Evolutionary conservation across 2,797 vertebrate species (phyloP).

Genomic region (Lutjanus argentimaculatus): DNA sequence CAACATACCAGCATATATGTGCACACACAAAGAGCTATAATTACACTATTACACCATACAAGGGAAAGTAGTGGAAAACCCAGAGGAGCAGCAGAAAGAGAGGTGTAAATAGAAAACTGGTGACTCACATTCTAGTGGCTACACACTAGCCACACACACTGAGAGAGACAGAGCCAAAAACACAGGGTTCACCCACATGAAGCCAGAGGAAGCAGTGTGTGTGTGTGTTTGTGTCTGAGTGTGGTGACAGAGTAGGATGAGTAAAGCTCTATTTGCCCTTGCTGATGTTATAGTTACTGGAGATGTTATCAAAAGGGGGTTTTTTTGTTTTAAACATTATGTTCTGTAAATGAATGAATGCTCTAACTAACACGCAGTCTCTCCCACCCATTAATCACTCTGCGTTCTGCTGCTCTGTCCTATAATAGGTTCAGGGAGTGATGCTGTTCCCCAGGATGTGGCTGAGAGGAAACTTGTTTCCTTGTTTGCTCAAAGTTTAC

Average conservation of each 20-base stretch:
- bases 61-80: slow-evolving; percentile 82
- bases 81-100: slow-evolving; percentile 70
- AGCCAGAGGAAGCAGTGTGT: slow-evolving; percentile 68
- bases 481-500: slow-evolving; percentile 51
- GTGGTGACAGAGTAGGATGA: slow-evolving; percentile 71
- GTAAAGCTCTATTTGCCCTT: slow-evolving; percentile 59
- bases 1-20: slow-evolving; percentile 66
- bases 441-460: slow-evolving; percentile 71
- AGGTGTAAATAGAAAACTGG: slow-evolving; percentile 84
- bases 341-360: slow-evolving; percentile 58
- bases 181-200: slow-evolving; percentile 79
- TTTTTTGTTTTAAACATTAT: slow-evolving; percentile 35
- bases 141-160: slow-evolving; percentile 68
- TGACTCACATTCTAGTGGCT: slow-evolving; percentile 83
- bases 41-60: slow-evolving; percentile 77
- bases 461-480: slow-evolving; percentile 58
- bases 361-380: slow-evolving; percentile 34
- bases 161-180: slow-evolving; percentile 71
- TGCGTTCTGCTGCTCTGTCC: slow-evolving; percentile 31
- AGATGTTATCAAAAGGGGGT: slow-evolving; percentile 61
- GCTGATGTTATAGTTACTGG: slow-evolving; percentile 58
- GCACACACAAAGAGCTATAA: slow-evolving; percentile 67
- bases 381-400: slow-evolving; percentile 50
- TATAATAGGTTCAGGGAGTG: slow-evolving; percentile 55
- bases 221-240: slow-evolving; percentile 63